Base-by-base conservation (phyloP, 2,797 vertebrate genomes). In the Euthynnus affinis region DNA sequence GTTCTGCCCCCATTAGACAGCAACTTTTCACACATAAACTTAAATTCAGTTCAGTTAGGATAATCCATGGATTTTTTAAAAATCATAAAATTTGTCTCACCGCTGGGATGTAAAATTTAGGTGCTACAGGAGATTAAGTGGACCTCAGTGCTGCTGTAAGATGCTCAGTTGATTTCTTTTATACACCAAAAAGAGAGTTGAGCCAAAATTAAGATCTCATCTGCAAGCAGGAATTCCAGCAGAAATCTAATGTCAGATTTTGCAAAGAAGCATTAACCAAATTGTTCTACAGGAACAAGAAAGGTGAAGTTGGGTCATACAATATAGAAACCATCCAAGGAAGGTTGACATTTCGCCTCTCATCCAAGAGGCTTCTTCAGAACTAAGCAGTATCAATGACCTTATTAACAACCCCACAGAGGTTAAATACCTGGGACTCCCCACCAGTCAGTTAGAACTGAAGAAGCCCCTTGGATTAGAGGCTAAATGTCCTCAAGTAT, bases 71-170 rank as follows among this genome's bases (percentile, higher is more conserved):
- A 27, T 29, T 29, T 29, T 29, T 29, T 29, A 29, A 34, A 34
- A 40, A 56, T 48, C 25, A 17, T 10, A 7, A 23, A 42, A 57
- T 56, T 5, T 42, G 18, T 68, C n/a, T 23, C 5, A 6, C 40
- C 22, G 29, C 22, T 2, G 5, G 22, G n/a, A 32, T 49, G 51
- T 27, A 17, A 72, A 67, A n/a, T 42, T 29, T 49, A 32, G n/a
- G 2, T 66, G 55, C 40, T 60, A 55, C 61, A 42, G 20, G 40
- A 23, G 40, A 57, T 62, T 49, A 62, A 74, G 63, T 29, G 42
- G 42, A 3, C 0, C 9, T 66, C 17, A n/a, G 46, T 59, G 46
- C 55, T n/a, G n/a, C n/a, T n/a, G n/a, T n/a, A n/a, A n/a, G n/a
- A n/a, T n/a, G n/a, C n/a, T n/a, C n/a, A 66, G 22, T 29, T 63